These are phyloP conservation scores for Anadara kagoshimensis DNA, from an alignment of 1,140 invertebrate genomes.

Conservation along the genomic window DNA sequence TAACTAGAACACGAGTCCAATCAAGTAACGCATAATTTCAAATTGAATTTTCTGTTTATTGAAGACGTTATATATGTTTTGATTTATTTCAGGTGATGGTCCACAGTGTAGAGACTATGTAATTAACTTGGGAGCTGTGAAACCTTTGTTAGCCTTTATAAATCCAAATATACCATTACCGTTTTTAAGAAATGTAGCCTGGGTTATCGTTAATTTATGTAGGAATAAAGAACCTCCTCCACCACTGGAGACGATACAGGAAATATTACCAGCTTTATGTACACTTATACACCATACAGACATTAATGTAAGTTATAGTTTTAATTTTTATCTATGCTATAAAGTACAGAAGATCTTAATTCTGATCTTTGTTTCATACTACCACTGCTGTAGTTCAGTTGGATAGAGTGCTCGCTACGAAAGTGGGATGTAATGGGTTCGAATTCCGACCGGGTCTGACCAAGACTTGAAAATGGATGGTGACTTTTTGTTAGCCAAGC, in stretches of 20 bases:
- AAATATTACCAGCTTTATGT: constrained; percentile 95
- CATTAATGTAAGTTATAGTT: constrained; percentile 86
- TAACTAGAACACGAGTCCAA: no score
- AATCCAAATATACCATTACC: constrained; percentile 70
- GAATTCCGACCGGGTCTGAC: no score
- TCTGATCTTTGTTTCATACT: no score
- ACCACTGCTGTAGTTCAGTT: no score
- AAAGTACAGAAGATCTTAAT: no score
- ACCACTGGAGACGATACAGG: constrained; percentile 83
- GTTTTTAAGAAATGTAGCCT: constrained; percentile 74
- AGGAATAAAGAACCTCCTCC: constrained; percentile 74
- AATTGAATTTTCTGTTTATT: no score
- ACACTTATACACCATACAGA: constrained; percentile 96
- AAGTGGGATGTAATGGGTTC: no score
- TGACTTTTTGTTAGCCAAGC: no score
- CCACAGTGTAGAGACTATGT: constrained; percentile 73
- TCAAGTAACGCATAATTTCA: no score
- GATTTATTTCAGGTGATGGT: constrained; percentile 69
- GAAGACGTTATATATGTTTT: neutral
- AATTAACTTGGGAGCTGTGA: constrained; percentile 70
- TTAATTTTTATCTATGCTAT: no score
- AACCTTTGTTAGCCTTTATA: constrained; percentile 72
- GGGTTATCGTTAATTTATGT: constrained; percentile 75
- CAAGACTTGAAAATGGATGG: no score
- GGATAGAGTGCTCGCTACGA: no score